phyloP scores from a whole-genome alignment of 2,113 vertebrate genomes.

The Chaetodon trifascialis region DNA sequence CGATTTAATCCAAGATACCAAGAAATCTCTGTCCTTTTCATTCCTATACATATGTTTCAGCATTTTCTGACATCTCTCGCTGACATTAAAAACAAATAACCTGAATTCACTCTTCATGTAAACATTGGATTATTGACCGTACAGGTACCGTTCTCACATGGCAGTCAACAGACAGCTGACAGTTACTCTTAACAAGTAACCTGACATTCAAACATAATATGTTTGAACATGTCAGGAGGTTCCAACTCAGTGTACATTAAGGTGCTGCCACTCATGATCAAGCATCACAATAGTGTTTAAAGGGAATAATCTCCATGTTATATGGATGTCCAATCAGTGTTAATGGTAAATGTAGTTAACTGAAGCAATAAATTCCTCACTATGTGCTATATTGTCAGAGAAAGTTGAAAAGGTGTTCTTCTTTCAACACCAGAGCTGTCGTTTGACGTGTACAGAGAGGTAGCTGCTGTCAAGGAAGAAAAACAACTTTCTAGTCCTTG shows the following conservation, averaged over 20 bases:
- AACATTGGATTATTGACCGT: too few species aligned
- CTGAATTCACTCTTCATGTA: background rate
- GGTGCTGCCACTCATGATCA: background rate
- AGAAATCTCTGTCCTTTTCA: background rate
- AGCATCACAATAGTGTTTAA: background rate
- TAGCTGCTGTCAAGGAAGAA: too few species aligned
- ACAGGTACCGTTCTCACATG: too few species aligned
- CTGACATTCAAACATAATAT: background rate
- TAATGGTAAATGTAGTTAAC: too few species aligned
- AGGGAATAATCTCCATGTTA: background rate
- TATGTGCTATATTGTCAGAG: too few species aligned
- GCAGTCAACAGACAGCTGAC: too few species aligned
- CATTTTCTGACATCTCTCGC: background rate
- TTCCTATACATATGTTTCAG: background rate
- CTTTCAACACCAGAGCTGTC: too few species aligned
- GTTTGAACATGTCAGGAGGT: background rate
- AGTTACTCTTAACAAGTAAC: background rate
- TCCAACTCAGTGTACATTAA: background rate
- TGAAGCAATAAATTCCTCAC: too few species aligned
- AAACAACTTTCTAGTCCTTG: too few species aligned
- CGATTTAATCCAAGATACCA: constrained; percentile 45
- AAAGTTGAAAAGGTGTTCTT: too few species aligned
- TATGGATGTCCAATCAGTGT: too few species aligned
- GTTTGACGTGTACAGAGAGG: too few species aligned
- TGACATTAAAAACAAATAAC: background rate